Conservation (phyloP, 2,113 vertebrate genomes). For the Lepus timidus region DNA sequence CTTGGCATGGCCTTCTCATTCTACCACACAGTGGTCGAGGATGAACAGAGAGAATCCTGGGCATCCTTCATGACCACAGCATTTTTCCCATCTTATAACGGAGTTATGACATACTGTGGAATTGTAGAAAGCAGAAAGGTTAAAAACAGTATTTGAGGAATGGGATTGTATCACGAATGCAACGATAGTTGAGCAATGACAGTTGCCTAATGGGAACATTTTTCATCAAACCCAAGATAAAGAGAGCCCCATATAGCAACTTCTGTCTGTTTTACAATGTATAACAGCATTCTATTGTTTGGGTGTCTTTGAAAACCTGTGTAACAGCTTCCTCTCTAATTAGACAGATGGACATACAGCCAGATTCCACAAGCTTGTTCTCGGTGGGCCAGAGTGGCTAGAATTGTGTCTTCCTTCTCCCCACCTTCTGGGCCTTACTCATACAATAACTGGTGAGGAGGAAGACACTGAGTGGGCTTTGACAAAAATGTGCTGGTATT, state of each 20-base stretch:
- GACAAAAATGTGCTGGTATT: neutral
- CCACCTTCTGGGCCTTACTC: neutral
- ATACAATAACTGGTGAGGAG: neutral
- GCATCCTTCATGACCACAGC: neutral
- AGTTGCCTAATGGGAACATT: neutral
- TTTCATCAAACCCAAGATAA: neutral
- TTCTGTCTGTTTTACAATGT: neutral
- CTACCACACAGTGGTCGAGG: neutral
- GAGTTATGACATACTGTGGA: neutral
- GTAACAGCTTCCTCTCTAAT: neutral
- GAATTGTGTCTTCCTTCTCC: neutral
- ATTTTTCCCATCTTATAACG: neutral
- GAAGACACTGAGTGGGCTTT: neutral
- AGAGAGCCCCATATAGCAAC: neutral
- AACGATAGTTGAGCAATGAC: neutral
- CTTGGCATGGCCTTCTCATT: no score
- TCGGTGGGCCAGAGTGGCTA: neutral
- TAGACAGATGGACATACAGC: neutral
- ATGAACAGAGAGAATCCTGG: neutral
- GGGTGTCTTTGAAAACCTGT: neutral
- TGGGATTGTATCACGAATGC: neutral
- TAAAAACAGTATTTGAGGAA: neutral
- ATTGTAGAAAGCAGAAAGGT: neutral
- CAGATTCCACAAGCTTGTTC: neutral
- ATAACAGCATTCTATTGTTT: neutral